Base-by-base conservation (phyloP, 2,888 invertebrate genomes). In the Rhodophaea formosa region DNA sequence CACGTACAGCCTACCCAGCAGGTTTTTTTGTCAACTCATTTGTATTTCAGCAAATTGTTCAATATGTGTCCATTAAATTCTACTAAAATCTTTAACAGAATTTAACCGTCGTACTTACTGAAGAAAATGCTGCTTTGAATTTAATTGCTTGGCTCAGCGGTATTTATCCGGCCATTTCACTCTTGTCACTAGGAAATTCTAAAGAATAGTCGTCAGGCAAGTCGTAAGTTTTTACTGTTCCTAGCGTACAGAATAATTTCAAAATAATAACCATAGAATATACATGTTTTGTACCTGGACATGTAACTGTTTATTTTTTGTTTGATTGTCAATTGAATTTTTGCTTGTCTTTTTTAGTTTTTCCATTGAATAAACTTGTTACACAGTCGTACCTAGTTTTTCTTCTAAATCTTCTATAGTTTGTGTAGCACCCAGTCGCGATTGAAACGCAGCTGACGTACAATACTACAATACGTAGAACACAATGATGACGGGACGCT, bases 401-500 rank as follows among this genome's bases (percentile, higher is more conserved):
- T 6, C 39, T 39, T 39, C 39, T 39, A n/a, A 39, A n/a, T n/a
- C 1, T 39, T 39, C 39, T 10, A n/a, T 39, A n/a, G 5, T 39
- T 39, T 10, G 12, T 39, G 12, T 3, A 23, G 23, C 39, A 39
- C n/a, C 8, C 39, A 39, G 39, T n/a, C n/a, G 59, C 78, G 74
- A 75, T 75, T 75, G 80, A 79, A 81, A 70, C 69, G 65, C 71
- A 60, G 68, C 71, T 74, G 76, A 75, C 76, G 66, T 62, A 51
- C 51, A 51, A 51, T 35, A 35, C 35, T 35, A 84, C 84, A 85
- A 84, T 77, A 64, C 68, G 58, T 61, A 57, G 59, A 54, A 63
- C 71, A 77, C 79, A 79, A 80, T 80, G 70, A 72, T 67, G 70
- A 70, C 66, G 71, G 65, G 71, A 67, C 62, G 76, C 74, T 79